Conservation (phyloP, 2,113 vertebrate genomes). For the Beaufortia kweichowensis region DNA sequence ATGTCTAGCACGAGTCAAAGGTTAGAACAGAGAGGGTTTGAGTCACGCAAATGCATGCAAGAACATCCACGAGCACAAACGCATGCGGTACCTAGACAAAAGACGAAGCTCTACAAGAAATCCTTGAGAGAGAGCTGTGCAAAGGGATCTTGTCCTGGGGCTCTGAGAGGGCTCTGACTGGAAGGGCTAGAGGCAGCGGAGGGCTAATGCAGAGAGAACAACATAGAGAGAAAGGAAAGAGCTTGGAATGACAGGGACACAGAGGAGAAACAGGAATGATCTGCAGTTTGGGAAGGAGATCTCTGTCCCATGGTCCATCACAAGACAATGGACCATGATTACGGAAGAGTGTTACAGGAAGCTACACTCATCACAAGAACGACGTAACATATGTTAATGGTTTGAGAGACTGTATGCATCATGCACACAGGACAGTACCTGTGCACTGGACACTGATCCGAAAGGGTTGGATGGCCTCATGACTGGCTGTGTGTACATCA, state of each 20-base stretch:
- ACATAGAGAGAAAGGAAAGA: slow-evolving; percentile 74
- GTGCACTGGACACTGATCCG: slow-evolving; percentile 92
- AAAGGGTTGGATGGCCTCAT: slow-evolving; percentile 98
- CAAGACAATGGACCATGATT: slow-evolving; percentile 9
- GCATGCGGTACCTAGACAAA: slow-evolving; percentile 91
- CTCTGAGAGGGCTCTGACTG: slow-evolving; percentile 99
- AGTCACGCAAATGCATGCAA: slow-evolving; percentile 51
- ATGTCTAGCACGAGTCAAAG: background rate
- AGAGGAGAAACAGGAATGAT: slow-evolving; percentile 59
- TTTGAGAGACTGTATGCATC: slow-evolving; percentile 17
- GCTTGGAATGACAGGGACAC: slow-evolving; percentile 36
- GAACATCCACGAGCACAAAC: slow-evolving; percentile 59
- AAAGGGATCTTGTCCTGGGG: slow-evolving; percentile 98
- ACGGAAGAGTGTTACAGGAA: background rate
- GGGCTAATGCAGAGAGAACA: slow-evolving; percentile 86
- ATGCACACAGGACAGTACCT: slow-evolving; percentile 74
- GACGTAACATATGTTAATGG: background rate
- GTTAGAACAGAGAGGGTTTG: slow-evolving; percentile 6
- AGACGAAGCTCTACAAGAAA: slow-evolving; percentile 97
- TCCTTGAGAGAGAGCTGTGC: slow-evolving; percentile 99
- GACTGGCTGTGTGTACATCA: slow-evolving; percentile 95
- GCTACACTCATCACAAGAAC: slow-evolving; percentile 31
- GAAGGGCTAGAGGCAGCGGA: slow-evolving; percentile 99
- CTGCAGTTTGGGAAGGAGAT: slow-evolving; percentile 47
- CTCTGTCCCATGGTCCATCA: slow-evolving; percentile 20